phyloP scores from a whole-genome alignment of 2,888 invertebrate genomes.

The Physocephala rufipes region DNA sequence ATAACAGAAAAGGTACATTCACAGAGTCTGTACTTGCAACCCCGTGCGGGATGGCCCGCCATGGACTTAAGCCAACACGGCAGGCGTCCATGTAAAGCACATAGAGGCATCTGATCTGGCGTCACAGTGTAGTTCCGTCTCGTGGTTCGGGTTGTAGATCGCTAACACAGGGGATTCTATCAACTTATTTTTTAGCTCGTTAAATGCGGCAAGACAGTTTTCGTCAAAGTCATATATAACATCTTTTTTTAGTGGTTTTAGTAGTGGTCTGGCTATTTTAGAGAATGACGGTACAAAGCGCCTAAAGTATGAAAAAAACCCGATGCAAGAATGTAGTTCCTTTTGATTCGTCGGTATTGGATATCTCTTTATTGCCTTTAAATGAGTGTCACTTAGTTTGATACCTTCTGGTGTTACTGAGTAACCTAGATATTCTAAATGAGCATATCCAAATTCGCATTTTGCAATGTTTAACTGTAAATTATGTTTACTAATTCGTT shows the following conservation, averaged over 20 bases:
- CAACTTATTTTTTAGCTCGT: constrained; percentile 36
- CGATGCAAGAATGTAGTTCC: constrained; percentile 20
- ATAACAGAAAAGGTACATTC: no score
- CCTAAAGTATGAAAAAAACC: neutral
- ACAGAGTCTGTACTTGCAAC: no score
- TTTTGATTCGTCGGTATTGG: constrained; percentile 20
- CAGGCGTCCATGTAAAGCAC: no score
- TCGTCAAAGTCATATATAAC: neutral
- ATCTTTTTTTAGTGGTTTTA: neutral
- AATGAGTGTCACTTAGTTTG: neutral
- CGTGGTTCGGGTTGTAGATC: constrained; percentile 49
- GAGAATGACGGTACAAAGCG: neutral
- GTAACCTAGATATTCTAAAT: constrained; percentile 47
- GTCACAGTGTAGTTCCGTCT: constrained; percentile 59
- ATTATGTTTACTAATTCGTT: constrained; percentile 24
- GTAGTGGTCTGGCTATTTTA: neutral
- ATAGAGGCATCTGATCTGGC: no score
- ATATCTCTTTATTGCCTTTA: neutral
- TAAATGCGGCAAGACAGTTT: constrained; percentile 19
- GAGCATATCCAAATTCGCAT: constrained; percentile 37
- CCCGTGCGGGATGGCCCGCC: no score
- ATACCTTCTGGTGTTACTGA: constrained; percentile 36
- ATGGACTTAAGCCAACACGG: no score
- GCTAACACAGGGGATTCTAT: constrained; percentile 36
- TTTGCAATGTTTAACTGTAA: neutral